Base-by-base conservation (phyloP, 2,113 vertebrate species). In the Neotragus pygmaeus region DNA sequence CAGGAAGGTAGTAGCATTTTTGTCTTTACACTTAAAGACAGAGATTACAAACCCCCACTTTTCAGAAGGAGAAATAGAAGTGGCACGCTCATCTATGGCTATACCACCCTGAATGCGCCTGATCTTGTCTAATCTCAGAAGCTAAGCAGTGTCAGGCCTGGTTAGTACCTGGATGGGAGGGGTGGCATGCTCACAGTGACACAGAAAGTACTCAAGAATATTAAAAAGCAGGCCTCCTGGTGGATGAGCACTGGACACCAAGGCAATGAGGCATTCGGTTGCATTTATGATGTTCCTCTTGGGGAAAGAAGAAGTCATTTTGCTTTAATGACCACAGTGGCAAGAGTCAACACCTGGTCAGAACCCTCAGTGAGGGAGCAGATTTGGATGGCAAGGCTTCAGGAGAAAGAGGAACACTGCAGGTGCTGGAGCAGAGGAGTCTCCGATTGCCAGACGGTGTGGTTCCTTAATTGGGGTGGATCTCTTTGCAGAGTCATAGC, bases 341-440 rank as follows among this genome's bases (percentile, higher is more conserved):
- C 28, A 53, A 96, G 49, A 64, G 33, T 51, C 25, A 11, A 53
- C 15, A 39, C 30, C 47, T 49, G 14, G 9, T 36, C 6, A 39
- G 33, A 64, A 15, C 14, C 51, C 21, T 39, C 43, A 16, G 1
- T 0, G 3, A 36, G 9, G 45, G 10, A 49, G 12, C 0, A 0
- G 36, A 45, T 28, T 12, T n/a, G 53, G 64, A 27, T 7, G 11
- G 6, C 3, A 7, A 16, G 23, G 2, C 25, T 58, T 53, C 13
- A 0, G 14, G 1, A 43, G 60, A 66, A 39, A 86, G 12, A n/a
- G 25, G 33, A 19, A 7, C 2, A 17, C 19, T 3, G 10, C 27
- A 25, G 43, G 81, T 15, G 43, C 17, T 13, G 25, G 45, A 23
- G 36, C 27, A 81, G 23, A 58, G 78, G 45, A 2, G 1, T 9